phyloP scores from a whole-genome alignment of 2,888 invertebrate species.

The Pachliopta kotzebuea region DNA sequence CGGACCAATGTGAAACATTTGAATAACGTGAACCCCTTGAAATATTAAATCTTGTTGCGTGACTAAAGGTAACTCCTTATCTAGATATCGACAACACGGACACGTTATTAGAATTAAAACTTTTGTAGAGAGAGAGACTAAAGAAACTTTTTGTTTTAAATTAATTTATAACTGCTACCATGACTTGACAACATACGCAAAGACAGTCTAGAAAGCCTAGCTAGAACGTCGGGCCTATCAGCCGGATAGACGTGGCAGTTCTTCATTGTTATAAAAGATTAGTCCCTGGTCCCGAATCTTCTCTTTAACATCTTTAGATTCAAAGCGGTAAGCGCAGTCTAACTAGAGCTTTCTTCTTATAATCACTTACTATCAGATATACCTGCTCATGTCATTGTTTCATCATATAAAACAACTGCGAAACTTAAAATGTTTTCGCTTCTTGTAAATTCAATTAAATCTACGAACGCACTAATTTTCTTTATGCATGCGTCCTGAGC shows the following conservation, averaged over 20 bases:
- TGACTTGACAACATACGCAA: neutral
- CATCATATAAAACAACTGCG: neutral
- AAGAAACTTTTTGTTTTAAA: neutral
- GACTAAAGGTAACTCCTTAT: slow-evolving; percentile 43
- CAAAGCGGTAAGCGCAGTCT: too few species aligned
- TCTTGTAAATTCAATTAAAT: slow-evolving; percentile 18
- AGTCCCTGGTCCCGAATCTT: too few species aligned
- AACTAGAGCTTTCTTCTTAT: too few species aligned
- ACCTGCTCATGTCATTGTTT: too few species aligned
- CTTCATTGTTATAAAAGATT: too few species aligned
- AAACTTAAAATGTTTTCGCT: neutral
- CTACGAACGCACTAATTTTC: slow-evolving; percentile 39
- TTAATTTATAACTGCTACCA: neutral
- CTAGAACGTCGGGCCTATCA: too few species aligned
- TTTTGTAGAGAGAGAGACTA: neutral
- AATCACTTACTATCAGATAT: too few species aligned
- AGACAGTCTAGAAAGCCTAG: too few species aligned
- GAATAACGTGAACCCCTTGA: slow-evolving; percentile 52
- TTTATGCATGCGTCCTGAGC: slow-evolving; percentile 40
- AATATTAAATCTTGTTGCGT: slow-evolving; percentile 73
- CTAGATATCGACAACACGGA: slow-evolving; percentile 47
- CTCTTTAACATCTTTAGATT: too few species aligned
- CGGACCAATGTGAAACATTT: slow-evolving; percentile 68
- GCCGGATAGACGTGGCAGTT: too few species aligned
- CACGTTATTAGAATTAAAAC: slow-evolving; percentile 39